These are phyloP conservation scores for Phymastichus coffea DNA, from an alignment of 1,140 invertebrate genomes.

Conservation along the genomic window DNA sequence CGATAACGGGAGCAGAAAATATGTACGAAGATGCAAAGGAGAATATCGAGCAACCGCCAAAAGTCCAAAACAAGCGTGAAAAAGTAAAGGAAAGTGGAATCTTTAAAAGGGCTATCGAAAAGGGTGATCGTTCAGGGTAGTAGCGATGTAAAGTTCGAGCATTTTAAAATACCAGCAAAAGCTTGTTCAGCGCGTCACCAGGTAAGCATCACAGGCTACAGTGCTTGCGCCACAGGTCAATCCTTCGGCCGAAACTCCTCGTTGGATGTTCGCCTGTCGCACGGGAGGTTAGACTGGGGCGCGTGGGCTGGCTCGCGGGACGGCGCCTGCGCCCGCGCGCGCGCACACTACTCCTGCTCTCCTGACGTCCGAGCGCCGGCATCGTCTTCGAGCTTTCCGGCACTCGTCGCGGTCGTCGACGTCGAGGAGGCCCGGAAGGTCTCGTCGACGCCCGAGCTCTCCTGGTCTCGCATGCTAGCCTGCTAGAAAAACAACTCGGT, in stretches of 20 bases:
- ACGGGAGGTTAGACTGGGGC: not conserved
- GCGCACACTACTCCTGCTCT: slow-evolving; percentile 31
- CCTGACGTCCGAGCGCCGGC: slow-evolving; percentile 35
- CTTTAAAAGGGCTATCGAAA: too few species aligned
- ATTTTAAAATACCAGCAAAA: too few species aligned
- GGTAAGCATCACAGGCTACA: too few species aligned
- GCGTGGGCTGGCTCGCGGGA: not conserved
- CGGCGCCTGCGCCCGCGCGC: not conserved
- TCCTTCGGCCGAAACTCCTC: not conserved
- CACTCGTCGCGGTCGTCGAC: slow-evolving; percentile 30
- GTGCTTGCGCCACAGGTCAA: not conserved
- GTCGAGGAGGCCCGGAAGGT: too few species aligned
- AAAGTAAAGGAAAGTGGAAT: too few species aligned
- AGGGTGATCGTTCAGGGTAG: too few species aligned
- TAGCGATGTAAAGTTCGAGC: too few species aligned
- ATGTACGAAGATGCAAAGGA: too few species aligned
- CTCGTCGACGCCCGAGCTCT: slow-evolving; percentile 28
- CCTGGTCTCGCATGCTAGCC: slow-evolving; percentile 33
- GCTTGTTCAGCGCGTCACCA: too few species aligned
- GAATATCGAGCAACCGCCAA: too few species aligned
- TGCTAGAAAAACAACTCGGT: slow-evolving; percentile 43
- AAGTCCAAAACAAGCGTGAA: too few species aligned
- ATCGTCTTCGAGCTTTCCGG: slow-evolving; percentile 39
- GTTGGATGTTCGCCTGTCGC: not conserved
- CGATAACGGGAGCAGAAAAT: too few species aligned